These are phyloP conservation scores for Nephrotoma guestfalica DNA, from an alignment of 2,888 invertebrate genomes.

Conservation along the genomic window DNA sequence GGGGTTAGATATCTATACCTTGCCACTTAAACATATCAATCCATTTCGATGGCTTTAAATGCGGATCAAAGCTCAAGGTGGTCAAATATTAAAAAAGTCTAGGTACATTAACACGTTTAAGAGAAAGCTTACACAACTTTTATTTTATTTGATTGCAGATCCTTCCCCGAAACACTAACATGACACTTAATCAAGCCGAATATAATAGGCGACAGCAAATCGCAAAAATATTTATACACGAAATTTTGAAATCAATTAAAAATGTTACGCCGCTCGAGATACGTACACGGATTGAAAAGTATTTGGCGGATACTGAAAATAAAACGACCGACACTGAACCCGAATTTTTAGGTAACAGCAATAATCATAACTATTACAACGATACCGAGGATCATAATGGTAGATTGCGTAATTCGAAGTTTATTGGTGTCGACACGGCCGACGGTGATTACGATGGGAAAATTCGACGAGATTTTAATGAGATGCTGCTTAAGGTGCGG, in stretches of 20 bases:
- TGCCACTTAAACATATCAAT: no score
- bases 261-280: neutral
- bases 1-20: neutral
- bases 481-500: neutral
- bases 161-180: neutral
- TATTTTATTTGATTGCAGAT: neutral
- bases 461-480: neutral
- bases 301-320: neutral
- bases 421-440: neutral
- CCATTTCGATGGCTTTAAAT: no score
- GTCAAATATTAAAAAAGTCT: neutral
- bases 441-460: neutral
- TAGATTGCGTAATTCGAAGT: neutral
- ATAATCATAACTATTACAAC: neutral
- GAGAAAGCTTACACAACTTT: neutral
- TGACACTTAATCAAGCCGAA: neutral
- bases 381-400: neutral
- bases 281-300: neutral
- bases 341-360: neutral
- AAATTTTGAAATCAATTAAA: neutral
- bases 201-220: neutral
- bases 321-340: neutral
- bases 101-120: neutral
- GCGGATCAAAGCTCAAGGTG: neutral
- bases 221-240: neutral